Percentiles rank a stretch among this genome's conserved stretches.
phyloP scores from a whole-genome alignment of 2,113 vertebrate species.

The Phalacrocorax aristotelis region DNA sequence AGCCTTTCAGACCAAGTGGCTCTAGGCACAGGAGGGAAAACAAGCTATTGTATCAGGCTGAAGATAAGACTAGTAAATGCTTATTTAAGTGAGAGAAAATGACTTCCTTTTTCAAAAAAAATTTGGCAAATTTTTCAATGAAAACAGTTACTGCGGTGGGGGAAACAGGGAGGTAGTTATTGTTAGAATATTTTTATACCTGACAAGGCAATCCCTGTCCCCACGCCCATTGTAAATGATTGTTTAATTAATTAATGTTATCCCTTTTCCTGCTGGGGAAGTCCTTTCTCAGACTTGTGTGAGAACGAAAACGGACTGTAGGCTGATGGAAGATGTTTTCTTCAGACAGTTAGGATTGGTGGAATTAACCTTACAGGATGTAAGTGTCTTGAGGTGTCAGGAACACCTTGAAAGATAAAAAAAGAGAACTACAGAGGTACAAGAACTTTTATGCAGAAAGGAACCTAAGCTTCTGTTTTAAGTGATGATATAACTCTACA shows the following conservation, averaged over 20 bases:
- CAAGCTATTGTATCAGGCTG: background rate
- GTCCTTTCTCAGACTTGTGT: background rate
- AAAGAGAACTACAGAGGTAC: background rate
- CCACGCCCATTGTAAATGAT: rapidly evolving
- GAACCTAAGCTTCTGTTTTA: background rate
- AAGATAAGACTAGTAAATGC: background rate
- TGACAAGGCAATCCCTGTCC: background rate
- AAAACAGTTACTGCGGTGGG: background rate
- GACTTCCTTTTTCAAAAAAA: background rate
- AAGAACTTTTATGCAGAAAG: background rate
- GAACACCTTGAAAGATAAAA: background rate
- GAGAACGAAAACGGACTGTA: background rate
- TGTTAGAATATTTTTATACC: background rate
- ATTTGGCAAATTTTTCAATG: background rate
- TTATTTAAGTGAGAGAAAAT: background rate
- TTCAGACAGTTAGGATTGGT: background rate
- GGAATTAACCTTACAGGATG: background rate
- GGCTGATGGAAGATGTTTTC: background rate
- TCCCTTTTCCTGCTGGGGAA: background rate
- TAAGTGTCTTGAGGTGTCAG: background rate
- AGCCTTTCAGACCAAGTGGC: background rate
- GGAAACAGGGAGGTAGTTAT: background rate
- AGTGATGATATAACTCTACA: background rate
- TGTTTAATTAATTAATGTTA: background rate
- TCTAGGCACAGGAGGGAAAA: background rate